These are phyloP conservation scores for Macaria notata DNA, from an alignment of 2,888 invertebrate species.

Conservation along the genomic window DNA sequence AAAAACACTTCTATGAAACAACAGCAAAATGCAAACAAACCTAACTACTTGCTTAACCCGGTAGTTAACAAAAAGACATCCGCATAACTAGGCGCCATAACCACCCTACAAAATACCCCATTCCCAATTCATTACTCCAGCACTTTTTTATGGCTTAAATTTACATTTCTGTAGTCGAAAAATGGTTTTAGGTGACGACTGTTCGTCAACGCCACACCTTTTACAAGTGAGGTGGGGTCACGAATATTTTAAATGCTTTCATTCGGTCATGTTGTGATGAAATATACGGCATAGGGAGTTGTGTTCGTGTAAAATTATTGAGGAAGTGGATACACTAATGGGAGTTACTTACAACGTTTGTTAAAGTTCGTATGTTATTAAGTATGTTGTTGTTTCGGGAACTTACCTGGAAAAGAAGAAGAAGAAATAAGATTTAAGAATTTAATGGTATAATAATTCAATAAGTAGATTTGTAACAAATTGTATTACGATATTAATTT, in stretches of 20 bases:
- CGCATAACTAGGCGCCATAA: slow-evolving; percentile 17
- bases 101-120: slow-evolving; percentile 25
- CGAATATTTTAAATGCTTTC: slow-evolving; percentile 27
- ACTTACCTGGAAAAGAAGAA: no score
- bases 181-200: slow-evolving; percentile 35
- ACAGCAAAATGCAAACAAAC: no score
- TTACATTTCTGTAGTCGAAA: slow-evolving; percentile 28
- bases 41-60: neutral
- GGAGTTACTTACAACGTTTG: no score
- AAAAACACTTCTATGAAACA: no score
- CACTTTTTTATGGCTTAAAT: slow-evolving; percentile 29
- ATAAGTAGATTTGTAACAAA: no score
- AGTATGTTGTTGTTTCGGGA: no score
- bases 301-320: no score
- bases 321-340: no score
- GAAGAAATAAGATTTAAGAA: no score
- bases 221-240: slow-evolving; percentile 35
- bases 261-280: slow-evolving; percentile 1
- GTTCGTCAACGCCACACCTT: slow-evolving; percentile 38
- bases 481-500: no score
- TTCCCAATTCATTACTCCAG: slow-evolving; percentile 30
- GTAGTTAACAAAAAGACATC: slow-evolving; percentile 17
- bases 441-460: no score
- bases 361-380: no score
- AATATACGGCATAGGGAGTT: neutral